phyloP scores from a whole-genome alignment of 92 coral and sea anemone species.

The Blastomussa wellsi region DNA sequence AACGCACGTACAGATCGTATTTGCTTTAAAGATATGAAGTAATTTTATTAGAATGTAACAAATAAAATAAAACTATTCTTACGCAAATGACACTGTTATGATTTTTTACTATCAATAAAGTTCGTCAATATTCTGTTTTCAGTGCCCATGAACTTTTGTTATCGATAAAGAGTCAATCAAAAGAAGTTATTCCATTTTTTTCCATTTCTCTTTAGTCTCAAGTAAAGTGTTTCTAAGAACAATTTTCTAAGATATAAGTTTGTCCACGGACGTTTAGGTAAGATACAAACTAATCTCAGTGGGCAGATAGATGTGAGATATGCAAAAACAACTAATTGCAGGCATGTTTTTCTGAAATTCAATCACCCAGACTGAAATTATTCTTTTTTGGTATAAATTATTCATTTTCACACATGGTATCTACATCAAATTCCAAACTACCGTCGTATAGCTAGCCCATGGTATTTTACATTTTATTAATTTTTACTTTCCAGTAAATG shows the following conservation, averaged over 20 bases:
- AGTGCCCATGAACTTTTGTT: neutral
- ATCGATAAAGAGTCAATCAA: neutral
- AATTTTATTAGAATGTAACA: neutral
- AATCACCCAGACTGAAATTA: neutral
- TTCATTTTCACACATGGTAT: conserved; percentile 4
- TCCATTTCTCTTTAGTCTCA: neutral
- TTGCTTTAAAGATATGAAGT: neutral
- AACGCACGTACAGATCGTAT: neutral
- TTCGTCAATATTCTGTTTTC: neutral
- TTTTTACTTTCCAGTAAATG: neutral
- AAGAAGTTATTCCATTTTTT: neutral
- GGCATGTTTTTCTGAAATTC: conserved; percentile 3
- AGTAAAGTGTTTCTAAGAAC: neutral
- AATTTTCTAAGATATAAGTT: neutral
- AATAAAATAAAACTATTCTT: neutral
- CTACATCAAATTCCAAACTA: neutral
- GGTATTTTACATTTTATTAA: neutral
- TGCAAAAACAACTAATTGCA: neutral
- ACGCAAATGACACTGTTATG: neutral
- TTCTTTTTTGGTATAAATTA: conserved; percentile 11
- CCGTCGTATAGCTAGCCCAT: neutral
- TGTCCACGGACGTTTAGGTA: neutral
- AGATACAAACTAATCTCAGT: neutral
- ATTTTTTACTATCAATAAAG: neutral
- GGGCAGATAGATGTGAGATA: neutral